Conservation (phyloP, 2,797 vertebrate species). For the Odontamblyopus rebecca region DNA sequence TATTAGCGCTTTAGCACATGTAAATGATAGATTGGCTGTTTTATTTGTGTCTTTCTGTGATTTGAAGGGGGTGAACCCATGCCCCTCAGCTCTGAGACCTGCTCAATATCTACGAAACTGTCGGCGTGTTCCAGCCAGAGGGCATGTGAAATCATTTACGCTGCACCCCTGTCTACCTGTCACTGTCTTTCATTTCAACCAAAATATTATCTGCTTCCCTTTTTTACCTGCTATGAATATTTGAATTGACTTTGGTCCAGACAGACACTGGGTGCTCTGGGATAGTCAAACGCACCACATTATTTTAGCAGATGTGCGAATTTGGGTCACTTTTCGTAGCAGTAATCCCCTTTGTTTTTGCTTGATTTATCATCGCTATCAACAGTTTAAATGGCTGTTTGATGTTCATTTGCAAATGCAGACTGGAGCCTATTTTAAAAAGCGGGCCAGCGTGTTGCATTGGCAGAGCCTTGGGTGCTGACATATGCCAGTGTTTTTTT, state of each 20-base stretch:
- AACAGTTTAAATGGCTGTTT: slow-evolving; percentile 18
- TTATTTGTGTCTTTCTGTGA: slow-evolving; percentile 28
- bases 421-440: slow-evolving; percentile 5
- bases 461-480: slow-evolving; percentile 3
- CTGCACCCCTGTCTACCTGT: slow-evolving; percentile 70
- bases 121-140: slow-evolving; percentile 65
- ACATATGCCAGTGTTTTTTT: neutral
- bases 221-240: slow-evolving; percentile 41
- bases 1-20: slow-evolving; percentile 2
- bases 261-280: slow-evolving; percentile 22
- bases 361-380: slow-evolving; percentile 30
- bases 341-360: slow-evolving; percentile 10
- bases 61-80: slow-evolving; percentile 27
- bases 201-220: slow-evolving; percentile 60
- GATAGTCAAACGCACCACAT: slow-evolving; percentile 33
- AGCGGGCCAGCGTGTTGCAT: slow-evolving; percentile 6
- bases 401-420: slow-evolving; percentile 13
- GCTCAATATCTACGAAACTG: slow-evolving; percentile 66
- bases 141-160: slow-evolving; percentile 70
- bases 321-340: slow-evolving; percentile 36
- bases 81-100: slow-evolving; percentile 54
- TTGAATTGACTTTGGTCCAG: slow-evolving; percentile 38
- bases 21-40: slow-evolving; percentile 17
- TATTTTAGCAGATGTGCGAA: slow-evolving; percentile 32
- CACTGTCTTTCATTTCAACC: slow-evolving; percentile 65